phyloP scores from a whole-genome alignment of 1,140 invertebrate genomes.

The Dryas iulia region DNA sequence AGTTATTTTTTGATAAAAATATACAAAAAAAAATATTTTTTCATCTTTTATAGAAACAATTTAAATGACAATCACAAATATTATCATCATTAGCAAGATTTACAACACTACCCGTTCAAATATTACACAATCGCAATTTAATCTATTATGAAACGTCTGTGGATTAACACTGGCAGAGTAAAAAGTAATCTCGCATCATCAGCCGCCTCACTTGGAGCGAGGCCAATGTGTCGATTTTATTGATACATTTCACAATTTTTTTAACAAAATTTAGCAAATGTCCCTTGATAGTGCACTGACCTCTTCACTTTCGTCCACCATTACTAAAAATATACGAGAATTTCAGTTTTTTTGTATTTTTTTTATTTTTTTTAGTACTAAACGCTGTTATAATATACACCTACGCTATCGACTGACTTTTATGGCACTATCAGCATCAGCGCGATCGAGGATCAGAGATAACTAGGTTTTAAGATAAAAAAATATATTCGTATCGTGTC shows the following conservation, averaged over 20 bases:
- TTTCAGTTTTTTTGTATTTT: neutral
- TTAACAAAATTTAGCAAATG: constrained; percentile 12
- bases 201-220: constrained; percentile 29
- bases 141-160: constrained; percentile 21
- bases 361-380: neutral
- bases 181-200: constrained; percentile 32
- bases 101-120: constrained; percentile 3
- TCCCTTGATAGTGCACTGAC: constrained; percentile 40
- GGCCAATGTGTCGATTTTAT: constrained; percentile 32
- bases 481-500: constrained; percentile 24
- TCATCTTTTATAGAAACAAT: neutral
- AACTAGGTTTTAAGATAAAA: constrained; percentile 41
- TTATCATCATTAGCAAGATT: neutral
- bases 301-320: constrained; percentile 44
- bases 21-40: too few relatives aligned
- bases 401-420: constrained; percentile 13
- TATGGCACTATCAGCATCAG: constrained; percentile 38
- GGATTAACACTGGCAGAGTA: constrained; percentile 13
- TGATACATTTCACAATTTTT: constrained; percentile 22
- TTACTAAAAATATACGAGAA: constrained; percentile 10
- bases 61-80: neutral
- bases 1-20: too few relatives aligned
- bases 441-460: constrained; percentile 50
- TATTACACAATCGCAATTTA: constrained; percentile 31
- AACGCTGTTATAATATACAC: neutral